Conservation (phyloP, 2,888 invertebrate species). For the Drosophila borborema region DNA sequence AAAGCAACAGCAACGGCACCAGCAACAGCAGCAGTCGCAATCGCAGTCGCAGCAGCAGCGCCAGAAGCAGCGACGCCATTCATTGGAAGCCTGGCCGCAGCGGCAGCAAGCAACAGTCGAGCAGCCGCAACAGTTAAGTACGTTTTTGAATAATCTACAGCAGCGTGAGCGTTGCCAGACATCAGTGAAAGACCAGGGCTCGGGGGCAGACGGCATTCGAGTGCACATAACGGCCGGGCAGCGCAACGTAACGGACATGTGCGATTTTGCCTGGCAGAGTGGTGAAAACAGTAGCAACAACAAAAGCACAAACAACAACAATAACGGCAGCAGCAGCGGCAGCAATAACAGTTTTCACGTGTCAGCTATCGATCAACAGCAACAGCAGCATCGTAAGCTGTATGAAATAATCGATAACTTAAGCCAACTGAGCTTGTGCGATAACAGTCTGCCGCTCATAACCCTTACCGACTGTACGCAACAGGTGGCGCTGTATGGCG, state of each 20-base stretch:
- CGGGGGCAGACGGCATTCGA: conserved; percentile 62
- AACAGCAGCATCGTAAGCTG: conserved; percentile 52
- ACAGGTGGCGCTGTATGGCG: conserved; percentile 59
- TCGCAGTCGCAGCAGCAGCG: conserved; percentile 33
- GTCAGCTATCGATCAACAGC: conserved; percentile 35
- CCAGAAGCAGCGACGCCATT: conserved; percentile 32
- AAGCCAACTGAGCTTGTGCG: conserved; percentile 75
- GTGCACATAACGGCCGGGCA: conserved; percentile 75
- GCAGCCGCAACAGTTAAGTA: conserved; percentile 35
- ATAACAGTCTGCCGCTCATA: conserved; percentile 80
- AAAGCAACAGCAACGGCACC: conserved; percentile 49
- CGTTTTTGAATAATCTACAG: conserved; percentile 50
- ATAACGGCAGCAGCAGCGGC: conserved; percentile 1
- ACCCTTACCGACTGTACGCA: conserved; percentile 82
- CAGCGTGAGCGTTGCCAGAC: conserved; percentile 42
- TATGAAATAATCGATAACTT: conserved; percentile 81
- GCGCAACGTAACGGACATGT: conserved; percentile 44
- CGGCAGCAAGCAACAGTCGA: conserved; percentile 34
- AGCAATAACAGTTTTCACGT: conserved; percentile 9
- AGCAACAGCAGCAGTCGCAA: conserved; percentile 37
- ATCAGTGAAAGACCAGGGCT: background rate
- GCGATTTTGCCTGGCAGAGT: conserved; percentile 41
- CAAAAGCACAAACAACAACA: conserved; percentile 8
- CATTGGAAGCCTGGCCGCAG: conserved; percentile 41
- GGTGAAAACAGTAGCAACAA: conserved; percentile 23